Evolutionary conservation across 2,113 vertebrate species (phyloP).

Genomic region (Catharus bicknelli): DNA sequence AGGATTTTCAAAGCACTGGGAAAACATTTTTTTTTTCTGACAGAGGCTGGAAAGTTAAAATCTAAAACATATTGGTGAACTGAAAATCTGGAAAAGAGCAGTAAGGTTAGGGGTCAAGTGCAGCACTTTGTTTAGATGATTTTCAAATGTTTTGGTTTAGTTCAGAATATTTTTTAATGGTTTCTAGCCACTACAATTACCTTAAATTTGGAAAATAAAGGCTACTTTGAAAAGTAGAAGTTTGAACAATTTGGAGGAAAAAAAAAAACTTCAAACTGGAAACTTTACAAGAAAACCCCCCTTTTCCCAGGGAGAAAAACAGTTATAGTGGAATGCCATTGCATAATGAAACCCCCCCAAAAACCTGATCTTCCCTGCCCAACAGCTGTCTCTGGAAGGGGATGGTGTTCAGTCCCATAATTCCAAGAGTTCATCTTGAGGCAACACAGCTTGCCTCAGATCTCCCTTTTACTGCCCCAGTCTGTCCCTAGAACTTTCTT

Average conservation of each 20-base stretch:
- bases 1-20: neutral
- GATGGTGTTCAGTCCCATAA: neutral
- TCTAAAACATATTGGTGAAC: neutral
- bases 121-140: slow-evolving; percentile 29
- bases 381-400: neutral
- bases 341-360: neutral
- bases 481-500: neutral
- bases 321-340: neutral
- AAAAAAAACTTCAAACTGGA: slow-evolving; percentile 11
- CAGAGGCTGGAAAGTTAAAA: neutral
- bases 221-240: neutral
- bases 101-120: slow-evolving; percentile 9
- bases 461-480: neutral
- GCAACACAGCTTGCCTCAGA: neutral
- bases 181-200: neutral
- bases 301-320: neutral
- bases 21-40: neutral
- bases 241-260: neutral
- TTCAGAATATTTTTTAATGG: neutral
- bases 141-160: neutral
- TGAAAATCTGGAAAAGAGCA: slow-evolving; percentile 22
- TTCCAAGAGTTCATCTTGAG: neutral
- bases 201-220: slow-evolving; percentile 36
- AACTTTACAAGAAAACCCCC: neutral
- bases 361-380: neutral